These are phyloP conservation scores for Pantelozetes paolii DNA, from an alignment of 2,888 invertebrate species.

Conservation along the genomic window DNA sequence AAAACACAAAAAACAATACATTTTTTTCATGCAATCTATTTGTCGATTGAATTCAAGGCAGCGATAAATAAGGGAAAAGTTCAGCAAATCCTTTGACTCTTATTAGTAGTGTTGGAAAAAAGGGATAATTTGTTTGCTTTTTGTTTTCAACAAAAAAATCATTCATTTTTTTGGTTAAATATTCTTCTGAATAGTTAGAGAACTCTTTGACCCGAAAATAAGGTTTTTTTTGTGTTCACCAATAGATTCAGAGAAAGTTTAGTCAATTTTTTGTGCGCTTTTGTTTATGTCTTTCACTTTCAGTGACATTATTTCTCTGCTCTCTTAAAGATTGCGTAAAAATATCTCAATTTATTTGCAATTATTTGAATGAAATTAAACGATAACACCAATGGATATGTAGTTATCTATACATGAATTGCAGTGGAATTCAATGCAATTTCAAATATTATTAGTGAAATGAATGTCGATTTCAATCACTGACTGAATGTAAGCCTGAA, in stretches of 20 bases:
- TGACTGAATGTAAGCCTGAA: too few relatives aligned
- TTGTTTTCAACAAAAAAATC: background rate
- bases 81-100: background rate
- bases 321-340: background rate
- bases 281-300: background rate
- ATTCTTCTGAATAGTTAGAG: background rate
- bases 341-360: background rate
- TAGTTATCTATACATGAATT: too few relatives aligned
- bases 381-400: too few relatives aligned
- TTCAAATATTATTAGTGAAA: too few relatives aligned
- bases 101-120: background rate
- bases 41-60: constrained; percentile 14
- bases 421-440: too few relatives aligned
- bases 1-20: too few relatives aligned
- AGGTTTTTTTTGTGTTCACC: too few relatives aligned
- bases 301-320: constrained; percentile 17
- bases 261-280: background rate
- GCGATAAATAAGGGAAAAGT: background rate
- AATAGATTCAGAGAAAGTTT: background rate
- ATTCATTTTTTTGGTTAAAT: background rate
- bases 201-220: constrained; percentile 25
- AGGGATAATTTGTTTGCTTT: constrained; percentile 10
- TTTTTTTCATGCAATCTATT: too few relatives aligned
- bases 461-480: too few relatives aligned
- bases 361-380: too few relatives aligned